Conservation (phyloP, 2,797 vertebrate genomes). For the Enteromius anoplus region DNA sequence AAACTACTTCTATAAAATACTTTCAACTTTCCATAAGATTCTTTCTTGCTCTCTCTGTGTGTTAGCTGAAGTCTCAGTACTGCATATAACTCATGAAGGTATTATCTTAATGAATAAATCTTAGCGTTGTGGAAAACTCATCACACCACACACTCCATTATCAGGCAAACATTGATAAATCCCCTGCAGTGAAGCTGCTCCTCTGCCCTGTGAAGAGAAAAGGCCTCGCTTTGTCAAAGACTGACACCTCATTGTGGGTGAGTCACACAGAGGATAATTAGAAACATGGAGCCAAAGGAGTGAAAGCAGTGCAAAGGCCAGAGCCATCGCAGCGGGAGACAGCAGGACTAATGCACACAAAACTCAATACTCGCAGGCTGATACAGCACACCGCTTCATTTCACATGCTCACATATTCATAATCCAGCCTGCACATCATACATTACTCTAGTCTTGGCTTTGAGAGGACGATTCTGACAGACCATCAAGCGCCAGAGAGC, state of each 20-base stretch:
- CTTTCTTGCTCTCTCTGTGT: not conserved
- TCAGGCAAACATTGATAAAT: slow-evolving; percentile 61
- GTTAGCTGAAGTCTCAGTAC: slow-evolving; percentile 17
- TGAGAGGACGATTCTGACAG: not conserved
- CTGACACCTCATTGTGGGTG: slow-evolving; percentile 67
- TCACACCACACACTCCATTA: slow-evolving; percentile 70
- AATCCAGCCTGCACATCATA: not conserved
- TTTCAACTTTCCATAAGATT: not conserved
- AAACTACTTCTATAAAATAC: not conserved
- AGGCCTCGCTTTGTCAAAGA: slow-evolving; percentile 65
- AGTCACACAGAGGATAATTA: slow-evolving; percentile 57
- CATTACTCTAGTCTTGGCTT: not conserved
- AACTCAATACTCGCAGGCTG: not conserved
- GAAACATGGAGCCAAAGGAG: slow-evolving; percentile 46
- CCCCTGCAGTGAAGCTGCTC: slow-evolving; percentile 61
- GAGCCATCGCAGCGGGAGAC: not conserved
- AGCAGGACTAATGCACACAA: slow-evolving; percentile 14
- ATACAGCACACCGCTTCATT: not conserved
- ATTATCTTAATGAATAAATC: slow-evolving; percentile 67
- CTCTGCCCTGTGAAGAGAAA: slow-evolving; percentile 47
- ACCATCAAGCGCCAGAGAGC: not conserved
- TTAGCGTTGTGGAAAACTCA: slow-evolving; percentile 44
- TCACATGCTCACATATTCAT: not conserved
- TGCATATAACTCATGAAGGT: slow-evolving; percentile 59
- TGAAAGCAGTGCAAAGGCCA: slow-evolving; percentile 31